Percentiles rank a stretch among this genome's conserved stretches.
Evolutionary conservation across 2,113 vertebrate genomes (phyloP).

Genomic region (Neopipo cinnamomea): DNA sequence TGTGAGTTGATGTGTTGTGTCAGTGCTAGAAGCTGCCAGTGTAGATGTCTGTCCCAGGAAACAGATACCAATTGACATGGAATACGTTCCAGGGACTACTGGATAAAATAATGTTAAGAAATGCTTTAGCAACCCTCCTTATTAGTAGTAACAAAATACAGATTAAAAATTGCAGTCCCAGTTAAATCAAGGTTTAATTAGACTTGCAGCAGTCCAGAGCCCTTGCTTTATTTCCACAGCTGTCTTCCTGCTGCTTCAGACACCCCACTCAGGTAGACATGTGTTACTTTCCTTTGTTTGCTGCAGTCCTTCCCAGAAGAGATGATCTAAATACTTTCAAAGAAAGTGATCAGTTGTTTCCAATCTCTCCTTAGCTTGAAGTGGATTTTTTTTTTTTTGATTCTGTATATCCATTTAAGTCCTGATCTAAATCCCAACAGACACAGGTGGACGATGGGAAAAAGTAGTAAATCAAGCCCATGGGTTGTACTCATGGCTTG

Average conservation of each 20-base stretch:
- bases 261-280: background rate
- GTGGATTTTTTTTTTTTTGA: background rate
- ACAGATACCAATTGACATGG: background rate
- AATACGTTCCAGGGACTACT: background rate
- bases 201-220: background rate
- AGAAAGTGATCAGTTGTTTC: background rate
- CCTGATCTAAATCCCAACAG: background rate
- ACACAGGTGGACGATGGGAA: background rate
- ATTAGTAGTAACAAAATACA: background rate
- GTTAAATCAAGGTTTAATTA: background rate
- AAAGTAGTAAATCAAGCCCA: background rate
- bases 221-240: background rate
- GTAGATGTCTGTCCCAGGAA: background rate
- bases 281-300: background rate
- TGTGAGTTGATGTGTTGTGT: background rate
- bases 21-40: background rate
- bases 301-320: background rate
- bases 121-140: background rate
- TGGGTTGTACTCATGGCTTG: background rate
- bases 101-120: background rate
- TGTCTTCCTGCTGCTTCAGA: background rate
- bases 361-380: background rate
- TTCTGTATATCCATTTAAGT: background rate
- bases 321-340: background rate
- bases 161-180: background rate